These are phyloP conservation scores for Melinopterus prodromus DNA, from an alignment of 2,888 invertebrate genomes.

Conservation along the genomic window DNA sequence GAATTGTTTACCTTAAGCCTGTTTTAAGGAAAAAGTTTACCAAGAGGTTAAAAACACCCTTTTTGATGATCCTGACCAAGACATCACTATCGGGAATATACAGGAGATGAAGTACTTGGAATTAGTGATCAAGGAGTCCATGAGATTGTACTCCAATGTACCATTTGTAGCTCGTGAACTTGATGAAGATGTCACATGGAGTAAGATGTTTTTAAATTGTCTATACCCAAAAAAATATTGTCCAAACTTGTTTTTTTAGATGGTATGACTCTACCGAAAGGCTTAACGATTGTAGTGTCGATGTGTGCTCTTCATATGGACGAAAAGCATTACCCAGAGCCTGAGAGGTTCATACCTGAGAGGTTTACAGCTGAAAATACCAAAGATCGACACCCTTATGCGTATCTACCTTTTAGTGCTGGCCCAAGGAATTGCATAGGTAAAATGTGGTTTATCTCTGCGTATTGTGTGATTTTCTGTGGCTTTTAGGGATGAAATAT, in stretches of 20 bases:
- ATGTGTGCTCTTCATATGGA: not conserved
- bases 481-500: not conserved
- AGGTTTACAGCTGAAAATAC: not conserved
- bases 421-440: not conserved
- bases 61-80: not conserved
- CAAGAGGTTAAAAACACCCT: not conserved
- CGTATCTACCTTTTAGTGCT: not conserved
- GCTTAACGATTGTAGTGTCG: not conserved
- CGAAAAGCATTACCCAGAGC: not conserved
- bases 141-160: not conserved
- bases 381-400: not conserved
- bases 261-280: not conserved
- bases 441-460: not conserved
- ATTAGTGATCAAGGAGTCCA: not conserved
- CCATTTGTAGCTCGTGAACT: not conserved
- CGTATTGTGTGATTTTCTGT: not conserved
- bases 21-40: not conserved
- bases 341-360: not conserved
- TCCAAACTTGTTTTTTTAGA: not conserved
- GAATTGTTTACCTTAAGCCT: not conserved
- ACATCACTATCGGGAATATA: not conserved
- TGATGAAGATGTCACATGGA: not conserved
- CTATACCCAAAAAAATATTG: not conserved
- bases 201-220: not conserved
- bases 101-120: not conserved